These are phyloP conservation scores for Bhutanitis thaidina DNA, from an alignment of 2,888 invertebrate species.

Conservation along the genomic window DNA sequence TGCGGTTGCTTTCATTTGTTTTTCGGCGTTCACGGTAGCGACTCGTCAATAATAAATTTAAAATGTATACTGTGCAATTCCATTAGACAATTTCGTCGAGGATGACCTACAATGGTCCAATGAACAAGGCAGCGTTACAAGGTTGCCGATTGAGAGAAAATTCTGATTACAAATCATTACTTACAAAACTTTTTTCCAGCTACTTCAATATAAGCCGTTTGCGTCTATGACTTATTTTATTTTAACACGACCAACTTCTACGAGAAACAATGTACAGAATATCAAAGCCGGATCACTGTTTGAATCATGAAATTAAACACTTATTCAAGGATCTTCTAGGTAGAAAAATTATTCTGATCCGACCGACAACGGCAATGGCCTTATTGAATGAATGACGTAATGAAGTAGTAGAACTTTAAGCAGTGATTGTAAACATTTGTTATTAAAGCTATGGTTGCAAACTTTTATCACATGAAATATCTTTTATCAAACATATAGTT, in stretches of 20 bases:
- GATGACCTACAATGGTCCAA: conserved; percentile 32
- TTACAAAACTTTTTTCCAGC: conserved; percentile 34
- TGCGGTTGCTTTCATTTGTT: conserved; percentile 29
- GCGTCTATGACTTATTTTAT: neutral
- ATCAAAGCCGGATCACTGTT: conserved; percentile 23
- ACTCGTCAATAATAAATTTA: conserved; percentile 19
- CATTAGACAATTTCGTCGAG: conserved; percentile 18
- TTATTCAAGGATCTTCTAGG: conserved; percentile 27
- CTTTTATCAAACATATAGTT: too few species aligned
- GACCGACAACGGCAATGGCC: conserved; percentile 21
- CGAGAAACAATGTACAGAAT: conserved; percentile 5
- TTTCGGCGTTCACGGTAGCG: conserved; percentile 23
- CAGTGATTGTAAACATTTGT: conserved; percentile 7
- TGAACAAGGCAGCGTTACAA: conserved; percentile 39
- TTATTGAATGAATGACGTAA: conserved; percentile 25
- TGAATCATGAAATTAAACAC: conserved; percentile 28
- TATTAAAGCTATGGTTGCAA: too few species aligned
- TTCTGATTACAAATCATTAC: conserved; percentile 30
- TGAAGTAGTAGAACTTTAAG: conserved; percentile 10
- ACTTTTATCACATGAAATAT: too few species aligned
- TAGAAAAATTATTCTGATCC: conserved; percentile 27
- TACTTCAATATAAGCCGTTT: neutral
- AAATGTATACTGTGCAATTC: conserved; percentile 22
- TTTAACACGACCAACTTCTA: conserved; percentile 1
- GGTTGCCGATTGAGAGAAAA: conserved; percentile 30